Conservation (phyloP, 2,113 vertebrate genomes). For the Ranitomeya imitator region DNA sequence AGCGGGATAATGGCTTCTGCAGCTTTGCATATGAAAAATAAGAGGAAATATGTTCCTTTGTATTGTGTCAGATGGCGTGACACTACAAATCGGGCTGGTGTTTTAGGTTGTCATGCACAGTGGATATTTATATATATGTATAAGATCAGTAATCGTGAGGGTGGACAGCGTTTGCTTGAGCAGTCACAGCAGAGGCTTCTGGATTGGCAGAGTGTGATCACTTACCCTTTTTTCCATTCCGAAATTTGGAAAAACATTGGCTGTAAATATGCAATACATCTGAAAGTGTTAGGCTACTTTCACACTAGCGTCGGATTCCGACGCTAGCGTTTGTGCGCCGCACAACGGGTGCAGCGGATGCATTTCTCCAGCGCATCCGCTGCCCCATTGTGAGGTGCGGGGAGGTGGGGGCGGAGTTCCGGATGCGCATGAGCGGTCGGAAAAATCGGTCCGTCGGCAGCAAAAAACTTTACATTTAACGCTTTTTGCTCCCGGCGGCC, state of each 20-base stretch:
- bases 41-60: neutral
- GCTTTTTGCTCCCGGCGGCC: too few species aligned
- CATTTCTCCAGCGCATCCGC: too few species aligned
- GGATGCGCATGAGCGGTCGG: too few species aligned
- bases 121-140: too few species aligned
- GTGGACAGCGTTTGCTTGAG: neutral
- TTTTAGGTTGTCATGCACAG: neutral
- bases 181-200: neutral
- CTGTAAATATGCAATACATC: neutral
- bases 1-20: slow-evolving; percentile 26
- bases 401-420: too few species aligned
- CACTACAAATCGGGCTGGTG: neutral
- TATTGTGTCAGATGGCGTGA: slow-evolving; percentile 5
- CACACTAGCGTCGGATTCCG: too few species aligned
- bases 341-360: too few species aligned
- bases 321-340: too few species aligned
- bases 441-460: too few species aligned
- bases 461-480: too few species aligned
- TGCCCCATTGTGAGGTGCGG: too few species aligned
- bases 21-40: neutral
- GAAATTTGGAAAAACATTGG: neutral
- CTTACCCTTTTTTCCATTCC: neutral
- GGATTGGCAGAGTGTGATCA: neutral
- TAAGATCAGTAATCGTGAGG: neutral
- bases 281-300: neutral